Percentiles rank a stretch among this genome's conserved stretches.
Evolutionary conservation across 53 echinoderm and acorn worm genomes (phyloP).

Genomic region (Paracentrotus lividus): DNA sequence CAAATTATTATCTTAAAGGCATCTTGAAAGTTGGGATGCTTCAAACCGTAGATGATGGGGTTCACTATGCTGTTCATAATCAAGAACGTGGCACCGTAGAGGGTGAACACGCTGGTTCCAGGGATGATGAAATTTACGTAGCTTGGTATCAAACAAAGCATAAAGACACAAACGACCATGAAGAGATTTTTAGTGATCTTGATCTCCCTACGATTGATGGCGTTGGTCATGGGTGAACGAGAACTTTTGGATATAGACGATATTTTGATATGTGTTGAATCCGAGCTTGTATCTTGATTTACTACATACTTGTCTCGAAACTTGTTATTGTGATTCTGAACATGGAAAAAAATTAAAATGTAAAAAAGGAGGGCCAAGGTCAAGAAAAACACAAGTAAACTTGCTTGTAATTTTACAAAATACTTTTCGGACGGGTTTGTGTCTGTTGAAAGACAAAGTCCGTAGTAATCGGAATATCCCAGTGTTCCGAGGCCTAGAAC

Average conservation of each 20-base stretch:
- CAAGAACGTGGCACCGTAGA: neutral
- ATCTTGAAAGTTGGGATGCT: conserved; percentile 37
- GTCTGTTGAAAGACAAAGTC: conserved; percentile 47
- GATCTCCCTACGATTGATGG: conserved; percentile 5
- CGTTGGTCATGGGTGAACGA: neutral
- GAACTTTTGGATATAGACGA: neutral
- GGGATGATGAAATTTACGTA: neutral
- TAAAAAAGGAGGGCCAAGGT: conserved; percentile 38
- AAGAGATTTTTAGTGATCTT: conserved; percentile 47
- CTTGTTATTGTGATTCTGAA: neutral
- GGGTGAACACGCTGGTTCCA: neutral
- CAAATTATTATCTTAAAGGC: neutral
- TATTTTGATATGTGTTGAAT: neutral
- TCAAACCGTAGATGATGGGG: conserved; percentile 25
- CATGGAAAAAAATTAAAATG: neutral
- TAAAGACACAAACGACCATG: neutral
- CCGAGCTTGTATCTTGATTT: neutral
- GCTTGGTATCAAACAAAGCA: neutral
- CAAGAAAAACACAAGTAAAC: neutral
- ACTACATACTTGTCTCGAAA: neutral
- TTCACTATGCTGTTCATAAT: conserved; percentile 2
- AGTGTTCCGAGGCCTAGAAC: conserved; percentile 67
- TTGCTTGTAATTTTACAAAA: conserved; percentile 53
- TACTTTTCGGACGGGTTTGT: conserved; percentile 18
- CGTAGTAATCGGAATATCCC: conserved; percentile 61